Evolutionary conservation across 2,113 vertebrate species (phyloP).

Genomic region (Gopherus flavomarginatus): DNA sequence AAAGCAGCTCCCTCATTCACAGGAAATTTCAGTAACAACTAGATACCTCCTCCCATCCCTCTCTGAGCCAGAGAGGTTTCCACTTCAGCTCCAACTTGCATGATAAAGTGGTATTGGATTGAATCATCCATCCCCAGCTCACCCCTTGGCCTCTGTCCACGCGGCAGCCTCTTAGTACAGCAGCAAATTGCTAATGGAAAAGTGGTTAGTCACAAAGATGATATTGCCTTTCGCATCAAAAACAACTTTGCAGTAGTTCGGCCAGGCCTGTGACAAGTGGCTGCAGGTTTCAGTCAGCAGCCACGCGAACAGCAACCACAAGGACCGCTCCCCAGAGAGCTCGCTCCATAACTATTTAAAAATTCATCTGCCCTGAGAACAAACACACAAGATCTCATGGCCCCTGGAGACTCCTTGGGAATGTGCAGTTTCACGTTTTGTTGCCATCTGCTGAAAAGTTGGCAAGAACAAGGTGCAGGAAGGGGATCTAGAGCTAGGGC

Average conservation of each 20-base stretch:
- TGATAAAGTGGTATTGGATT: not conserved
- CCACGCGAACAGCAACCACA: rapidly evolving
- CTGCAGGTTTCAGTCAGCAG: not conserved
- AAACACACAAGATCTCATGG: not conserved
- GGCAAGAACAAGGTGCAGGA: not conserved
- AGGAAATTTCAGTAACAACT: not conserved
- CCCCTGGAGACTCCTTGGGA: not conserved
- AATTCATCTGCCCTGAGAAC: not conserved
- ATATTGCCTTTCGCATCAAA: not conserved
- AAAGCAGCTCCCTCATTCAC: not conserved
- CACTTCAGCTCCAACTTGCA: rapidly evolving
- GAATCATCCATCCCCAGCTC: rapidly evolving
- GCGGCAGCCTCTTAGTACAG: not conserved
- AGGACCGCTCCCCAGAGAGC: rapidly evolving
- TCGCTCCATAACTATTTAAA: not conserved
- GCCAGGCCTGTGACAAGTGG: not conserved
- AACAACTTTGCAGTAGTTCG: not conserved
- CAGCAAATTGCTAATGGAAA: not conserved
- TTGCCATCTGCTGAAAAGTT: not conserved
- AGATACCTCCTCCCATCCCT: not conserved
- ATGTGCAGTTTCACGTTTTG: not conserved
- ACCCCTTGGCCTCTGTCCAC: rapidly evolving
- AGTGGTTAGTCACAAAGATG: not conserved
- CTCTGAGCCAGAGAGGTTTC: not conserved
- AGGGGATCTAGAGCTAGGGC: not conserved